A percentile compares a stretch with the other conserved stretches of the same genome.
Conservation (phyloP, 2,888 invertebrate genomes). For the Cepaea hortensis region DNA sequence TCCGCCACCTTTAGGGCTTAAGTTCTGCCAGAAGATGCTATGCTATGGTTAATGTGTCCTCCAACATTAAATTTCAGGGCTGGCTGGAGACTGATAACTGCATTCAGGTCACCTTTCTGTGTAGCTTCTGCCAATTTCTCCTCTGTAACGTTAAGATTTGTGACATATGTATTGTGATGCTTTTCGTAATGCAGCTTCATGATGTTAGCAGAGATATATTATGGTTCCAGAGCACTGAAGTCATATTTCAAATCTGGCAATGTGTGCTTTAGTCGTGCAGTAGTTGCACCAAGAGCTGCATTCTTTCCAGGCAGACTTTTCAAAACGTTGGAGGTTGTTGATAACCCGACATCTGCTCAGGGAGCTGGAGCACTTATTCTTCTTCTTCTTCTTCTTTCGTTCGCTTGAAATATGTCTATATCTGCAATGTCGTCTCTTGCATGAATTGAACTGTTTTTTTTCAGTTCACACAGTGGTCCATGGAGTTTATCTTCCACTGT, state of each 20-base stretch:
- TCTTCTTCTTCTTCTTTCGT: too few species aligned
- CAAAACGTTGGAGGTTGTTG: too few species aligned
- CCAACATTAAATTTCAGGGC: conserved; percentile 98
- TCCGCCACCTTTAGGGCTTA: conserved; percentile 87
- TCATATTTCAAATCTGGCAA: conserved; percentile 95
- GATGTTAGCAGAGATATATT: conserved; percentile 95
- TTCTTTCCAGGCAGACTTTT: conserved; percentile 29
- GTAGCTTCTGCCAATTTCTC: conserved; percentile 92
- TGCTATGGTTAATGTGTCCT: conserved; percentile 96
- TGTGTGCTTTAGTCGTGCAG: conserved; percentile 82
- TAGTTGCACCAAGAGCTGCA: conserved; percentile 44
- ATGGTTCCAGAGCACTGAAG: conserved; percentile 95
- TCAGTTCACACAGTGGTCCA: too few species aligned
- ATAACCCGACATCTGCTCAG: too few species aligned
- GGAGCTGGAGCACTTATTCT: too few species aligned
- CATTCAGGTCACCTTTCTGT: conserved; percentile 85
- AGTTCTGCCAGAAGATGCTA: conserved; percentile 95
- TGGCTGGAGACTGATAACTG: conserved; percentile 87
- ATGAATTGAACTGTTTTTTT: too few species aligned
- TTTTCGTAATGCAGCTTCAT: conserved; percentile 98
- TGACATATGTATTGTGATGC: conserved; percentile 97
- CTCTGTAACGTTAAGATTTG: conserved; percentile 94
- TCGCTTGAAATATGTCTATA: too few species aligned
- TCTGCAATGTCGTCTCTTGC: too few species aligned
- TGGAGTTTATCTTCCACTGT: too few species aligned